Conservation (phyloP, 2,113 vertebrate genomes). For the Hypomesus transpacificus region DNA sequence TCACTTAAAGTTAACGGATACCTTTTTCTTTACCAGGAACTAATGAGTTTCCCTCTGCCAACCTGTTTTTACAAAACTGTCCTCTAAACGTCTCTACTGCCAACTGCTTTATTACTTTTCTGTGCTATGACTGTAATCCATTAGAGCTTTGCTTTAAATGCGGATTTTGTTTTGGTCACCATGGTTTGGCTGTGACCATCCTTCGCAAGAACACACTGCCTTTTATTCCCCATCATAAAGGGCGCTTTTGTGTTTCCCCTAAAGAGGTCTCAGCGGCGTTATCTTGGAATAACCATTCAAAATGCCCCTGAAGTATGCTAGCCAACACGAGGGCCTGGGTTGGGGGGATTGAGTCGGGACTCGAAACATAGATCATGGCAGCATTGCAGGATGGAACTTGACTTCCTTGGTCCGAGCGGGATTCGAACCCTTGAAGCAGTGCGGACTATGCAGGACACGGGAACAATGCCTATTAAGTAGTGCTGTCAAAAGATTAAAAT, state of each 20-base stretch:
- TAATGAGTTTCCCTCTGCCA: no score
- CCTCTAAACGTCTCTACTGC: no score
- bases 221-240: slow-evolving; percentile 6
- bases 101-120: not conserved
- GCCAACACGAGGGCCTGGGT: not conserved
- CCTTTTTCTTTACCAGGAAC: no score
- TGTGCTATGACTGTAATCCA: not conserved
- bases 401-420: no score
- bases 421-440: no score
- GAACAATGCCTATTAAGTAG: no score
- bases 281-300: not conserved
- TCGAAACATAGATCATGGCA: no score
- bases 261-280: not conserved
- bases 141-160: not conserved
- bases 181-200: not conserved
- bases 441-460: no score
- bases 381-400: no score
- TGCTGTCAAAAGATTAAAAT: no score
- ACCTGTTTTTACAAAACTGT: no score
- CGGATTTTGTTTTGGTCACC: not conserved
- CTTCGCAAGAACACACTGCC: slow-evolving; percentile 1
- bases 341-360: not conserved
- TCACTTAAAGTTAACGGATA: no score
- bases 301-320: slow-evolving; percentile 9
- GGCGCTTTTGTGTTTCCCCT: not conserved